A percentile compares a stretch with the other conserved stretches of the same genome.
These are phyloP conservation scores for Mus caroli DNA, from an alignment of 2,797 vertebrate genomes.

Conservation along the genomic window DNA sequence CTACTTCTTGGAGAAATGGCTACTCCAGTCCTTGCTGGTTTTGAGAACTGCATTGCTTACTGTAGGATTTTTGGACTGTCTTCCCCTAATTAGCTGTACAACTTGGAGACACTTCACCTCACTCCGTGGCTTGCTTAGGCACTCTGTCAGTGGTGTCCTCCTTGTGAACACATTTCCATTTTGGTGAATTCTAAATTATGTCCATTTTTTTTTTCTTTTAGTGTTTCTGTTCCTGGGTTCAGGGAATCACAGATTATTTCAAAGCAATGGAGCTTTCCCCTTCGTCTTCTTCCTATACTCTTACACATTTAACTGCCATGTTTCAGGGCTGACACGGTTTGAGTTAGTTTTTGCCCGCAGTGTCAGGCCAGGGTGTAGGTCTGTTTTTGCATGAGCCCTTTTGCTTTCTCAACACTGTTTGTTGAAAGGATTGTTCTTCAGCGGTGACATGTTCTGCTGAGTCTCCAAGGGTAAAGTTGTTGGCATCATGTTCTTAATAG, in stretches of 20 bases:
- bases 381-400: not conserved
- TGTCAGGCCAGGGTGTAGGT: not conserved
- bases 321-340: not conserved
- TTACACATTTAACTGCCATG: not conserved
- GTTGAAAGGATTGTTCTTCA: not conserved
- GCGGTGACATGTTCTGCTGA: not conserved
- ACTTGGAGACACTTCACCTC: not conserved
- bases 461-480: not conserved
- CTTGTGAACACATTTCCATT: not conserved
- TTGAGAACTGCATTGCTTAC: not conserved
- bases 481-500: not conserved
- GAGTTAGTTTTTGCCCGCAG: not conserved
- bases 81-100: not conserved
- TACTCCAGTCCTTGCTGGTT: not conserved
- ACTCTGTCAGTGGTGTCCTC: not conserved
- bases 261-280: not conserved
- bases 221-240: not conserved
- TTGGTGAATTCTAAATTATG: not conserved
- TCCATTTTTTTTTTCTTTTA: not conserved
- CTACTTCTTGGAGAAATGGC: conserved; percentile 9
- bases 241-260: not conserved
- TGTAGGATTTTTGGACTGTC: not conserved
- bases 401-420: not conserved
- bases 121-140: not conserved
- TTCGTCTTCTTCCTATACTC: not conserved